Conservation (phyloP, 2,797 vertebrate genomes). For the Enoplosus armatus region DNA sequence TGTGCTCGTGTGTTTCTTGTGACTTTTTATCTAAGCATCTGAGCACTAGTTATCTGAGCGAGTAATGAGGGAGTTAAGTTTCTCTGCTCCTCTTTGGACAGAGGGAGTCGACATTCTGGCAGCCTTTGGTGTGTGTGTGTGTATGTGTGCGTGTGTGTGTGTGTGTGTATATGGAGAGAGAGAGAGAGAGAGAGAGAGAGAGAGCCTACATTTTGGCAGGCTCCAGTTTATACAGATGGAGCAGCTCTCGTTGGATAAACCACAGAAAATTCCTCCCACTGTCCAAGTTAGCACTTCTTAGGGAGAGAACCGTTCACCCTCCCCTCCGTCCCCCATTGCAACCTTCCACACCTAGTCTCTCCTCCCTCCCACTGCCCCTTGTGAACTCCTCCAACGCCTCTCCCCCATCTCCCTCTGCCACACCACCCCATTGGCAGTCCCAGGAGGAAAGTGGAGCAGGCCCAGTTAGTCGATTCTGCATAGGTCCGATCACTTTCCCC, state of each 20-base stretch:
- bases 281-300: constrained; percentile 98
- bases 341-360: constrained; percentile 69
- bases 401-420: constrained; percentile 45
- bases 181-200: constrained; percentile 70
- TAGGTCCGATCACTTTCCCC: constrained; percentile 42
- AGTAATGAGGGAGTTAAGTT: constrained; percentile 85
- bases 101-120: constrained; percentile 89
- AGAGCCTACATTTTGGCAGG: constrained; percentile 88
- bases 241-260: constrained; percentile 95
- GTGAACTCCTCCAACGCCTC: constrained; percentile 57
- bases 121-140: constrained; percentile 60
- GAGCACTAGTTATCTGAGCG: constrained; percentile 54
- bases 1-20: constrained; percentile 42
- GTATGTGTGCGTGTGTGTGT: constrained; percentile 45
- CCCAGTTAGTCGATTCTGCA: constrained; percentile 54
- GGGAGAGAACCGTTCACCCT: constrained; percentile 86
- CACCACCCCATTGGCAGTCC: constrained; percentile 58
- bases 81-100: constrained; percentile 78
- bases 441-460: constrained; percentile 62
- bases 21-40: constrained; percentile 53
- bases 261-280: constrained; percentile 97
- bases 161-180: constrained; percentile 47
- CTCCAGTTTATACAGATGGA: constrained; percentile 99
- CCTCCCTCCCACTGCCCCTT: constrained; percentile 54
- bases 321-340: constrained; percentile 52